Evolutionary conservation across 2,888 invertebrate species (phyloP).

Genomic region (Tipula confusa): DNA sequence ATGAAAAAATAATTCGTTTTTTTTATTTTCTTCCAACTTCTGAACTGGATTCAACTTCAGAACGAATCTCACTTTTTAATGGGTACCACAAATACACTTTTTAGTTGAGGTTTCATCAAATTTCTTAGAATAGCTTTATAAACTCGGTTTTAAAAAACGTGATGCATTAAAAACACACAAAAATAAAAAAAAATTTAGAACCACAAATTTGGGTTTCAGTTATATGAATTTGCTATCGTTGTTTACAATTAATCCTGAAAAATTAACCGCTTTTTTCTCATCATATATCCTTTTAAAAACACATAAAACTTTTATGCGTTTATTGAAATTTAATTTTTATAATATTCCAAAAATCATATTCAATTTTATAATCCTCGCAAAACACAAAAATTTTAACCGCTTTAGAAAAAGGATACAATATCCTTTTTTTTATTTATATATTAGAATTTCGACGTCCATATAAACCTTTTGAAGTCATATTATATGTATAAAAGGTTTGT

Average conservation of each 20-base stretch:
- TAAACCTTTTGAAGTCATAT: conserved; percentile 8
- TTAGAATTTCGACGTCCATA: too few relatives aligned
- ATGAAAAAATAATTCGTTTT: too few relatives aligned
- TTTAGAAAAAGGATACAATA: neutral
- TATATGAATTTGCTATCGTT: neutral
- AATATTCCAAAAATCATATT: neutral
- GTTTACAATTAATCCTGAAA: neutral
- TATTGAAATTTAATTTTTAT: neutral
- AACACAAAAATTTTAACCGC: neutral
- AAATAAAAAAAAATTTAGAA: neutral
- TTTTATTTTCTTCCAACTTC: too few relatives aligned
- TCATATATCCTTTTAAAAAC: neutral
- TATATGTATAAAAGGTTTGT: neutral
- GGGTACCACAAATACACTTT: too few relatives aligned
- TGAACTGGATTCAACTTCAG: too few relatives aligned
- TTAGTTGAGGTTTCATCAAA: too few relatives aligned
- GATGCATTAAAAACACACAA: neutral
- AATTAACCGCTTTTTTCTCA: neutral
- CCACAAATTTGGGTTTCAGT: conserved; percentile 12
- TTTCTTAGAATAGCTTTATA: neutral
- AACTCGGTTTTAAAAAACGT: neutral
- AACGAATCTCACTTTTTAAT: too few relatives aligned
- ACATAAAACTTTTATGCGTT: neutral
- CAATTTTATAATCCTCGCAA: neutral
- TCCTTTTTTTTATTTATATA: neutral